Base-by-base conservation (phyloP, 2,888 invertebrate species). In the Ichneumoninae sp. region DNA sequence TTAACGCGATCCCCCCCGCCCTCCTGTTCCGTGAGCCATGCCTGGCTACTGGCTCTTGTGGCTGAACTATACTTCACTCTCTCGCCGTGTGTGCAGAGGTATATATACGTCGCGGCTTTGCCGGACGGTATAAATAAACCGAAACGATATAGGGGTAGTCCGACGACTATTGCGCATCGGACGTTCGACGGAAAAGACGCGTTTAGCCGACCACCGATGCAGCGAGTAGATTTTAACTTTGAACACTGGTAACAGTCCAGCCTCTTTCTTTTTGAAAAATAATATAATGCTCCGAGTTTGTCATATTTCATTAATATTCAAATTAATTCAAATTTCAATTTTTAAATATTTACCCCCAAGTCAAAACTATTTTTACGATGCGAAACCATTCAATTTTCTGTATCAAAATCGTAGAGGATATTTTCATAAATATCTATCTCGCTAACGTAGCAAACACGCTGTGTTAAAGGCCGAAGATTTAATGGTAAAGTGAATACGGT, bases 1-100 rank as follows among this genome's bases (percentile, higher is more conserved):
- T 93, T 92, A 93, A 92, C 89, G 89, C 80, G 85, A 86, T 80
- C 69, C 82, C 82, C 80, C 78, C 72, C 71, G 40, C 33, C 33
- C 74, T 60, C 26, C 82, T 82, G 80, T 84, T 80, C 82, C 79
- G 79, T 75, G 79, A 86, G 81, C 81, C 57, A 81, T 77, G 75
- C 85, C 76, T 62, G 33, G 72, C 77, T 85, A 70, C 50, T 75
- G 79, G 72, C 60, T 72, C 62, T 71, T 72, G 81, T 47, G 81
- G 65, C 65, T 76, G 80, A 62, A 80, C 82, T 79, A 26, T 40
- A 70, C 57, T 78, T 36, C 30, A 33, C 19, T 52, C 47, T 33
- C 19, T 13, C 69, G 44, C 74, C 57, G 68, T 66, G 81, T 76
- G 62, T 68, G 65, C 40, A 78, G 40, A 50, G 71, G 19, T 60